A percentile compares a stretch with the other conserved stretches of the same genome.
These are phyloP conservation scores for Discoglossus pictus DNA, from an alignment of 2,797 vertebrate genomes.

Conservation along the genomic window DNA sequence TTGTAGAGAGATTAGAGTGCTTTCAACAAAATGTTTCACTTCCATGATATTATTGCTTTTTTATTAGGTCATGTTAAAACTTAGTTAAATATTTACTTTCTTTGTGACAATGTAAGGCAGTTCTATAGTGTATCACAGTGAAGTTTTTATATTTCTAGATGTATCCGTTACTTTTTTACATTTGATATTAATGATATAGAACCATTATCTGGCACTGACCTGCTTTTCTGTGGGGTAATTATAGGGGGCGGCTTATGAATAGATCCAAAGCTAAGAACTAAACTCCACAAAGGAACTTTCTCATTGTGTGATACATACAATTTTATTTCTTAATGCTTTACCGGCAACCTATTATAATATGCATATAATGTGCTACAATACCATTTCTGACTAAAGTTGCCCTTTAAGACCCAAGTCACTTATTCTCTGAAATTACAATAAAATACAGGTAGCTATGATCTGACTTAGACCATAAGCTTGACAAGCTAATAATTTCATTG, in stretches of 20 bases:
- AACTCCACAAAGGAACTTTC: not conserved
- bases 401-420: slow-evolving; percentile 26
- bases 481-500: slow-evolving; percentile 64
- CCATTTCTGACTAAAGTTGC: slow-evolving; percentile 11
- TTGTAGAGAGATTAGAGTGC: no score
- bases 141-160: no score
- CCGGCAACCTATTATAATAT: not conserved
- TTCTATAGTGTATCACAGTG: no score
- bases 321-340: not conserved
- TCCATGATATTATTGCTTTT: no score
- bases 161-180: no score
- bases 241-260: not conserved
- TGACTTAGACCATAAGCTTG: slow-evolving; percentile 61
- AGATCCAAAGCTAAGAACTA: not conserved
- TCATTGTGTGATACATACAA: not conserved
- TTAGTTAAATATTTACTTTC: no score
- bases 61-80: no score
- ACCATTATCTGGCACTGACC: no score
- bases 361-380: not conserved
- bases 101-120: no score
- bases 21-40: no score
- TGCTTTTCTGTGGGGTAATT: not conserved
- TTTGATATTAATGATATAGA: no score
- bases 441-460: slow-evolving; percentile 60
- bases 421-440: slow-evolving; percentile 56